Evolutionary conservation across 1,140 invertebrate species (phyloP).

Genomic region (Spodoptera frugiperda): DNA sequence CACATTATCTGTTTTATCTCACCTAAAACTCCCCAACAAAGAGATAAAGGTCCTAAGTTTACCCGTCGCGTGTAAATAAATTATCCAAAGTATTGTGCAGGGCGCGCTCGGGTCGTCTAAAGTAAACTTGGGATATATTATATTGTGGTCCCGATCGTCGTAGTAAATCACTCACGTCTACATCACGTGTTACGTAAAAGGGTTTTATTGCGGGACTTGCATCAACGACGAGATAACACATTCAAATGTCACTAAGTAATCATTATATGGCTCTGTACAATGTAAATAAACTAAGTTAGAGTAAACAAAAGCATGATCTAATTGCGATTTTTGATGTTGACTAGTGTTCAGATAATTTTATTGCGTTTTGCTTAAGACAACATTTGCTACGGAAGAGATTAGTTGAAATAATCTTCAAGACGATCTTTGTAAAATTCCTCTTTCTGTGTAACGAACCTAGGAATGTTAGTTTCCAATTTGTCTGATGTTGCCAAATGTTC

Average conservation of each 20-base stretch:
- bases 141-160: constrained; percentile 66
- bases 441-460: neutral
- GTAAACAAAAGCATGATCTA: constrained; percentile 22
- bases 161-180: constrained; percentile 73
- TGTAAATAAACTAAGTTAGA: constrained; percentile 27
- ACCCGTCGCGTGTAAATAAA: constrained; percentile 80
- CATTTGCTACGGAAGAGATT: constrained; percentile 9
- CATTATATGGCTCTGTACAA: constrained; percentile 29
- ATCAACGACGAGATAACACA: constrained; percentile 68
- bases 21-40: constrained; percentile 79
- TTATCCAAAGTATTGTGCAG: constrained; percentile 76
- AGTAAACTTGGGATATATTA: constrained; percentile 70
- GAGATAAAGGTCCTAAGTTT: constrained; percentile 81
- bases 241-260: constrained; percentile 51
- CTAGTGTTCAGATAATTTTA: constrained; percentile 6
- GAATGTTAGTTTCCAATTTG: neutral
- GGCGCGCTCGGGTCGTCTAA: constrained; percentile 73
- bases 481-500: neutral
- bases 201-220: constrained; percentile 72
- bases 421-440: neutral
- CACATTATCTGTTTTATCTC: constrained; percentile 83
- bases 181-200: constrained; percentile 70
- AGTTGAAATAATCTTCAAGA: neutral
- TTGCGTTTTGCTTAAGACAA: constrained; percentile 7
- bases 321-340: constrained; percentile 27